Evolutionary conservation across 2,888 invertebrate species (phyloP).

Genomic region (Eupithecia vulgata): DNA sequence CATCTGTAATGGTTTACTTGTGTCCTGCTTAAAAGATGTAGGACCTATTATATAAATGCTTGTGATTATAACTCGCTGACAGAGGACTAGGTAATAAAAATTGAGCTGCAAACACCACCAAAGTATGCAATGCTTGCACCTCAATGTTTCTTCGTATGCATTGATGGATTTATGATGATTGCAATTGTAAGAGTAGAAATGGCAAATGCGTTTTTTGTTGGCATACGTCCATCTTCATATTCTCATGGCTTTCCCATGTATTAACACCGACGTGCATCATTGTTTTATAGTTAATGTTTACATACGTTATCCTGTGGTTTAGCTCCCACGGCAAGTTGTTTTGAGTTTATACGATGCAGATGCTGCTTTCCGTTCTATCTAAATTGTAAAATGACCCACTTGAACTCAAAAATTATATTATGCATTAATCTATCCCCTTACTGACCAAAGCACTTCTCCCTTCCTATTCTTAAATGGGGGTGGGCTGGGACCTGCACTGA

Average conservation of each 20-base stretch:
- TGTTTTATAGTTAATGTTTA: neutral
- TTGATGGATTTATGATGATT: conserved; percentile 26
- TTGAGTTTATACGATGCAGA: conserved; percentile 8
- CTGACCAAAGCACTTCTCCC: neutral
- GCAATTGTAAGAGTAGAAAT: conserved; percentile 15
- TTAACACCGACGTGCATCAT: neutral
- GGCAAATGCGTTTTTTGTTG: conserved; percentile 15
- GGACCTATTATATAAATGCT: neutral
- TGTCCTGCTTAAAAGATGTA: neutral
- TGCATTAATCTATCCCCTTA: neutral
- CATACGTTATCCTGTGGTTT: conserved; percentile 4
- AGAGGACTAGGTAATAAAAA: neutral
- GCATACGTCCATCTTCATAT: conserved; percentile 16
- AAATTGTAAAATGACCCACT: conserved; percentile 1
- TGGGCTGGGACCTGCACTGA: too few relatives aligned
- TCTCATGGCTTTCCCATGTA: neutral
- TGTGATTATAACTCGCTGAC: neutral
- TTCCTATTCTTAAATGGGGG: too few relatives aligned
- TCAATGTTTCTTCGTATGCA: neutral
- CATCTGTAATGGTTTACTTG: neutral
- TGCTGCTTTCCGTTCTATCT: neutral
- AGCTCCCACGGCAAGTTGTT: conserved; percentile 14
- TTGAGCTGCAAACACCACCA: neutral
- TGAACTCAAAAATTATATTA: neutral
- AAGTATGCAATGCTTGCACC: neutral